These are phyloP conservation scores for Carettochelys insculpta DNA, from an alignment of 2,113 vertebrate species.

Conservation along the genomic window DNA sequence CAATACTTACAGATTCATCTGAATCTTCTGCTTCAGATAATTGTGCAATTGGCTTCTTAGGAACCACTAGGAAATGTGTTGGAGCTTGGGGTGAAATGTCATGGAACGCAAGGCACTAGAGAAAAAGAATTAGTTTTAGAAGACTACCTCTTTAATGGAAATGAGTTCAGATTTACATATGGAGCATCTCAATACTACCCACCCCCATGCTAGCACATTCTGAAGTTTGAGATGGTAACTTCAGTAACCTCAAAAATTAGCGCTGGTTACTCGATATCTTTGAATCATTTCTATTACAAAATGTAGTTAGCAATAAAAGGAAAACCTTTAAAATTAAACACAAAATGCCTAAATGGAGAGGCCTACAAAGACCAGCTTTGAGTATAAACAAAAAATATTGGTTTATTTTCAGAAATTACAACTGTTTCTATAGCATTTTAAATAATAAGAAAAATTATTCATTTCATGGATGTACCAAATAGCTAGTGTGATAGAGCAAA, in stretches of 20 bases:
- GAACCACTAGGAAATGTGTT: constrained; percentile 93
- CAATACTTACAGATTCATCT: constrained; percentile 89
- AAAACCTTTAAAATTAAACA: background rate
- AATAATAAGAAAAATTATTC: background rate
- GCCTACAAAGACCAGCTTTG: background rate
- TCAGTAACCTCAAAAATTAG: background rate
- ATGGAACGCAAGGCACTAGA: constrained; percentile 95
- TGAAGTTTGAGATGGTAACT: background rate
- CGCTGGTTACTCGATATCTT: background rate
- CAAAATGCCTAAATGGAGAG: background rate
- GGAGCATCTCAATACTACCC: background rate
- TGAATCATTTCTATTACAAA: background rate
- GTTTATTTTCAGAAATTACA: background rate
- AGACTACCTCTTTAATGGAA: too few relatives aligned
- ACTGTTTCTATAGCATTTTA: background rate
- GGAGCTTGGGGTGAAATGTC: constrained; percentile 94
- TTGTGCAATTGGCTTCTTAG: constrained; percentile 89
- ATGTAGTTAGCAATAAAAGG: background rate
- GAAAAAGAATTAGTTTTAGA: too few relatives aligned
- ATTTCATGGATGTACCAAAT: fast-evolving
- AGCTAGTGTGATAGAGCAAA: background rate
- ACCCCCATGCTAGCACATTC: background rate
- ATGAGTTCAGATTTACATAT: too few relatives aligned
- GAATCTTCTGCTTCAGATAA: constrained; percentile 88
- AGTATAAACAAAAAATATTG: background rate